Evolutionary conservation across 23 tunicate species (phyloP).

Genomic region (Ciona savignyi): DNA sequence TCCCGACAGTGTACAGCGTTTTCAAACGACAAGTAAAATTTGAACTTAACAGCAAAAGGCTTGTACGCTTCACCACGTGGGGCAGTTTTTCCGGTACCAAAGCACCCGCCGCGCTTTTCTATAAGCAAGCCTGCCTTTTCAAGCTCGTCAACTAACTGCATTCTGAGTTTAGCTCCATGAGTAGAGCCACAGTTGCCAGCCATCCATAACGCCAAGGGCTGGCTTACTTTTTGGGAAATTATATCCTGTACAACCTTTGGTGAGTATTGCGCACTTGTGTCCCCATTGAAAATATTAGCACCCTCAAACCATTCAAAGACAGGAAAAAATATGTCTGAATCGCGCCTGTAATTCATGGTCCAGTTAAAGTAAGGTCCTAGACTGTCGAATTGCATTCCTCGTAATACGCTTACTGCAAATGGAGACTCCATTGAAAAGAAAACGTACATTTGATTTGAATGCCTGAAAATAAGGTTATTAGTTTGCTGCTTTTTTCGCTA

Average conservation of each 20-base stretch:
- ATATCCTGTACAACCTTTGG: neutral
- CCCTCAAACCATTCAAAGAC: neutral
- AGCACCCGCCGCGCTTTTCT: conserved; percentile 1
- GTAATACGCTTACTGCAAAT: conserved; percentile 1
- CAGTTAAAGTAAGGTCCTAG: conserved; percentile 2
- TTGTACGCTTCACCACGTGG: neutral
- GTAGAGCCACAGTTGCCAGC: conserved; percentile 6
- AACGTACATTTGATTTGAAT: neutral
- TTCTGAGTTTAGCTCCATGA: conserved; percentile 7
- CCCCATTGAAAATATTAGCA: neutral
- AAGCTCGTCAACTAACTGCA: neutral
- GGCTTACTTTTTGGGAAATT: neutral
- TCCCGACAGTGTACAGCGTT: conserved; percentile 4
- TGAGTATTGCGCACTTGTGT: conserved; percentile 2
- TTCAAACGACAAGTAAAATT: conserved; percentile 2
- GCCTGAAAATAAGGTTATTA: neutral
- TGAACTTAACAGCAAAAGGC: neutral
- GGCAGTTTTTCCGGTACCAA: neutral
- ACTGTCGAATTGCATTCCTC: conserved; percentile 2
- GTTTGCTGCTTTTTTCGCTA: neutral
- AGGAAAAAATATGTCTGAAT: neutral
- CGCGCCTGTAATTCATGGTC: conserved; percentile 6
- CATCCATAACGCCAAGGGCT: neutral
- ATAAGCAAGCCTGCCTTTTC: neutral
- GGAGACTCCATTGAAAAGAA: conserved; percentile 9